Evolutionary conservation across 2,113 vertebrate genomes (phyloP).

Genomic region (Fukomys damarensis): DNA sequence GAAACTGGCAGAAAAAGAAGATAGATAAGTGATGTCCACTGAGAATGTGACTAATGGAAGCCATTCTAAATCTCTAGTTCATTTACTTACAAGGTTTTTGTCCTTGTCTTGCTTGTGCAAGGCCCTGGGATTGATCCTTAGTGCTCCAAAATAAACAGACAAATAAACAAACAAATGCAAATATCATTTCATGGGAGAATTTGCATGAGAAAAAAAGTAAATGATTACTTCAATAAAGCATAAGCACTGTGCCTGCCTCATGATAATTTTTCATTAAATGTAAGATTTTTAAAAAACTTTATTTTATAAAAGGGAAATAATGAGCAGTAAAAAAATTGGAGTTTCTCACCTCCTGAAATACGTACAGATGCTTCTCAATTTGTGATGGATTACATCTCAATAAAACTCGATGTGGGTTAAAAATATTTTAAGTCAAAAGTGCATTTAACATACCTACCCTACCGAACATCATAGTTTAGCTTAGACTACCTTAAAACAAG

Average conservation of each 20-base stretch:
- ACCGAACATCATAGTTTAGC: background rate
- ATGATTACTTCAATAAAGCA: background rate
- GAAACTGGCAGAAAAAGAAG: background rate
- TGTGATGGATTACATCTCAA: background rate
- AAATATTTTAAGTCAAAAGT: background rate
- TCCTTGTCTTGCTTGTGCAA: background rate
- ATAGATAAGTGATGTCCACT: background rate
- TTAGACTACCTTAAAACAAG: background rate
- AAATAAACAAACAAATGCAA: background rate
- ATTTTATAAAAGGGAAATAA: background rate
- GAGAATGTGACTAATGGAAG: background rate
- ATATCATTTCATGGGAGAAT: background rate
- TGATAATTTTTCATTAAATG: background rate
- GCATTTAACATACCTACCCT: background rate
- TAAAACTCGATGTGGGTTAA: background rate
- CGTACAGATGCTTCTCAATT: background rate
- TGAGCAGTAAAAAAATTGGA: background rate
- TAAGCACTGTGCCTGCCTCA: background rate
- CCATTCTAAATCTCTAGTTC: background rate
- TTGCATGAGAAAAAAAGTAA: background rate
- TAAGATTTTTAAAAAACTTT: background rate
- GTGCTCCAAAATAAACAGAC: background rate
- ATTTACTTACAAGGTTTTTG: background rate
- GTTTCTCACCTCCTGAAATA: conserved; percentile 33
- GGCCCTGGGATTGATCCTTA: background rate